Evolutionary conservation across 2,888 invertebrate species (phyloP).

Genomic region (Philopedon plagiatum): DNA sequence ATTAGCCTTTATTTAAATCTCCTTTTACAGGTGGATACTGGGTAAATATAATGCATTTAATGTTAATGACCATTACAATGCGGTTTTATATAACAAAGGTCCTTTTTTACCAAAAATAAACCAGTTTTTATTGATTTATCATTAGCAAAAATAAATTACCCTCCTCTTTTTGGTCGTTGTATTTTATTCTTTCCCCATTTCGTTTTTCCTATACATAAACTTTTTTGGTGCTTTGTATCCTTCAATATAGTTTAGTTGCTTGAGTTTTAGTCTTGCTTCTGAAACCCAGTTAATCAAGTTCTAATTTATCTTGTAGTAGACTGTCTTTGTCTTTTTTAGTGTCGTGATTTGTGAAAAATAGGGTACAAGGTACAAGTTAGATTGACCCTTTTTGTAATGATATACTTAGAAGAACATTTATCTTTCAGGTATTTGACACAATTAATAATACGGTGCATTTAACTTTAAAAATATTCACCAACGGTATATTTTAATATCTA

Average conservation of each 20-base stretch:
- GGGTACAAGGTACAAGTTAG: slow-evolving; percentile 1
- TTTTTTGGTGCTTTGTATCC: neutral
- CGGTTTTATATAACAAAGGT: too few species aligned
- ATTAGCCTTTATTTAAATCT: too few species aligned
- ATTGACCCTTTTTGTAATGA: neutral
- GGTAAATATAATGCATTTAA: too few species aligned
- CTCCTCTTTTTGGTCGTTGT: neutral
- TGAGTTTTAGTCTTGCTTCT: neutral
- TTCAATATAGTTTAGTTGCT: neutral
- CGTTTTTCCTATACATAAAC: neutral
- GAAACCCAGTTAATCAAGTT: slow-evolving; percentile 7
- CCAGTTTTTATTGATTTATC: neutral
- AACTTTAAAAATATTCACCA: too few species aligned
- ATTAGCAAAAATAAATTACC: slow-evolving; percentile 7
- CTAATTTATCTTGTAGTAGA: slow-evolving; percentile 10
- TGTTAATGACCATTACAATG: too few species aligned
- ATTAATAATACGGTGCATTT: too few species aligned
- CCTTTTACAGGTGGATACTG: too few species aligned
- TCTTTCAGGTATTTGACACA: neutral
- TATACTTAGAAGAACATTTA: slow-evolving; percentile 1
- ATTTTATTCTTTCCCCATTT: neutral
- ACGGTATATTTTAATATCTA: too few species aligned
- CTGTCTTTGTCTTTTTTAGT: slow-evolving; percentile 1
- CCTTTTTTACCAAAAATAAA: neutral
- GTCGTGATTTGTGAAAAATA: neutral